A percentile compares a stretch with the other conserved stretches of the same genome.
Conservation (phyloP, 2,888 invertebrate species). For the Erebia ligea region DNA sequence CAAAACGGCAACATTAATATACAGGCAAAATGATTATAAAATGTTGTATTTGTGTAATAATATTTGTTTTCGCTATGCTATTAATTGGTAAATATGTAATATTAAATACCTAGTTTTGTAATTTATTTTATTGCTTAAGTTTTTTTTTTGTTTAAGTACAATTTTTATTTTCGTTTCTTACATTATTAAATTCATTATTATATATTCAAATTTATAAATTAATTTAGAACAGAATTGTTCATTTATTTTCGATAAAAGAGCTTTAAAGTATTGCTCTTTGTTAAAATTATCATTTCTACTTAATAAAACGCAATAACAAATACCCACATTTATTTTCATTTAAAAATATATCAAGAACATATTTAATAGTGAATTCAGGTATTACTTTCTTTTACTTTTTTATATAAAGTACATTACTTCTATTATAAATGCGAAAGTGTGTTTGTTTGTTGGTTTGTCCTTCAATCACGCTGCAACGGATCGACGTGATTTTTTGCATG, state of each 20-base stretch:
- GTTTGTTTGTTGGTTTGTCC: no score
- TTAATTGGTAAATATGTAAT: slow-evolving; percentile 2
- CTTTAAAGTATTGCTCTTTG: neutral
- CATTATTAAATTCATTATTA: neutral
- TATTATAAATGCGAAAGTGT: no score
- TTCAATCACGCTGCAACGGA: no score
- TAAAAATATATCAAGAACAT: slow-evolving; percentile 3
- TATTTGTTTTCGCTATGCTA: neutral
- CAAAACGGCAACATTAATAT: no score
- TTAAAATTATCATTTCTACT: neutral
- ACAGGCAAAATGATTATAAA: no score
- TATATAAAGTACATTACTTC: neutral
- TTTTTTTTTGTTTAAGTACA: neutral
- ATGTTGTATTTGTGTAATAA: neutral
- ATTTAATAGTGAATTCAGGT: neutral
- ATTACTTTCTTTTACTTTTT: neutral
- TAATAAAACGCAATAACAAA: neutral
- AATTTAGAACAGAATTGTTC: neutral
- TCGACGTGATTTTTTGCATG: no score
- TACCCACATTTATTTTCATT: neutral
- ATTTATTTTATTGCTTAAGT: slow-evolving; percentile 5
- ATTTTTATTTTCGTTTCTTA: neutral
- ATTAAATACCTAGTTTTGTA: neutral
- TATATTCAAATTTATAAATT: neutral
- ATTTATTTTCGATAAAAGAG: neutral